Conservation (phyloP, 1,140 invertebrate species). For the Elymnias hypermnestra region DNA sequence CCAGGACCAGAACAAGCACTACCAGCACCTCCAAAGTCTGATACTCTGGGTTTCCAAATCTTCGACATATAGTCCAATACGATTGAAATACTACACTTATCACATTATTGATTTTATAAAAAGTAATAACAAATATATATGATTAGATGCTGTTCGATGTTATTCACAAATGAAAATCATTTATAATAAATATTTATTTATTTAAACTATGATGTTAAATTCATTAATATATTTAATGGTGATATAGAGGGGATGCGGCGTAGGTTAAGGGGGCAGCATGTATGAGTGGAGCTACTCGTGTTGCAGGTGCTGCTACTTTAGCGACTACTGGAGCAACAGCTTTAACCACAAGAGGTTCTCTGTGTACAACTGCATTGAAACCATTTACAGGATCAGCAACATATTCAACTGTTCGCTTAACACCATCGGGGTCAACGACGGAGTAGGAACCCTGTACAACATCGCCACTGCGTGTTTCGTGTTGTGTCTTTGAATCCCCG, state of each 20-base stretch:
- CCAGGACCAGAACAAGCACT: constrained; percentile 46
- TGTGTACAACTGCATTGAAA: constrained; percentile 78
- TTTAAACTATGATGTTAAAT: not conserved
- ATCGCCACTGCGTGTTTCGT: constrained; percentile 78
- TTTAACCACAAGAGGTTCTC: constrained; percentile 49
- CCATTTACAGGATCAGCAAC: constrained; percentile 78
- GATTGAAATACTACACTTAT: not conserved
- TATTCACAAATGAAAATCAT: no score
- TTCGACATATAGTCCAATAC: constrained; percentile 49
- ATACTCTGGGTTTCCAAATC: constrained; percentile 47
- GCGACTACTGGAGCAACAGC: constrained; percentile 53
- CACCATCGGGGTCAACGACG: constrained; percentile 77
- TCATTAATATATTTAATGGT: not conserved
- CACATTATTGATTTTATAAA: not conserved
- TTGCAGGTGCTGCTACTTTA: constrained; percentile 11
- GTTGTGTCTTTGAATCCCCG: constrained; percentile 79
- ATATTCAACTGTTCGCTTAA: constrained; percentile 76
- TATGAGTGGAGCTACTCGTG: constrained; percentile 24
- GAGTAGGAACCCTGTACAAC: constrained; percentile 78
- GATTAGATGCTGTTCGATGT: no score
- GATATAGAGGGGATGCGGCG: constrained; percentile 6
- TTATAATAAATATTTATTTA: not conserved
- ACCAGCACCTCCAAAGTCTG: constrained; percentile 46
- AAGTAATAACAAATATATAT: no score
- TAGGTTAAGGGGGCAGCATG: constrained; percentile 21